These are phyloP conservation scores for Strigamia transsilvanica DNA, from an alignment of 2,888 invertebrate species.

Conservation along the genomic window DNA sequence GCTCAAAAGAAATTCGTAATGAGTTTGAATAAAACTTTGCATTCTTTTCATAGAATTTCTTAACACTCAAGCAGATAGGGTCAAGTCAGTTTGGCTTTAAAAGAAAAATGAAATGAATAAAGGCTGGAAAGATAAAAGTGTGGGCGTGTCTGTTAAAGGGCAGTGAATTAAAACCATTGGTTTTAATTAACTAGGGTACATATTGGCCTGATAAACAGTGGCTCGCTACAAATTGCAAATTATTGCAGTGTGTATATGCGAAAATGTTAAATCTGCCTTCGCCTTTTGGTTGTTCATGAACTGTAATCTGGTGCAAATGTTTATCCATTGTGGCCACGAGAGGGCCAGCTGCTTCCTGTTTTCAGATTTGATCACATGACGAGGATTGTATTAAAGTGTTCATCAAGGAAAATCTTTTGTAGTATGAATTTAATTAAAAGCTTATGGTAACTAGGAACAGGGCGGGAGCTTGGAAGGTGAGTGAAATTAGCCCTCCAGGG, in stretches of 20 bases:
- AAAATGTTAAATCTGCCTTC: conserved; percentile 17
- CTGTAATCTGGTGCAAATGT: conserved; percentile 36
- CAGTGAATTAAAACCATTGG: conserved; percentile 21
- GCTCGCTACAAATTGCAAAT: background rate
- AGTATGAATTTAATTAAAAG: background rate
- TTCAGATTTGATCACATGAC: conserved; percentile 42
- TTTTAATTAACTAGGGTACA: conserved; percentile 46
- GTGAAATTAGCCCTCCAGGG: background rate
- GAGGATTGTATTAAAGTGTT: background rate
- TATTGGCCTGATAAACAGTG: conserved; percentile 48
- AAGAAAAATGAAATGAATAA: background rate
- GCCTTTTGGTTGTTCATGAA: background rate
- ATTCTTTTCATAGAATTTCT: background rate
- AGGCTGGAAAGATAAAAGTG: conserved; percentile 12
- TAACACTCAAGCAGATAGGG: background rate
- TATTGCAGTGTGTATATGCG: conserved; percentile 20
- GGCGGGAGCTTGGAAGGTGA: background rate
- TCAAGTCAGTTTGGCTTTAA: background rate
- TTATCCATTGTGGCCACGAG: background rate
- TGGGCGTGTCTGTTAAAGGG: conserved; percentile 27
- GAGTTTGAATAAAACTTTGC: background rate
- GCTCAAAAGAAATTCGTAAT: conserved; percentile 26
- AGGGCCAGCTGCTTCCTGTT: conserved; percentile 42
- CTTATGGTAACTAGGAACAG: background rate
- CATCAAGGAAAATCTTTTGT: background rate